Conservation (phyloP, 2,113 vertebrate species). For the Tenebrosternarchus preto region DNA sequence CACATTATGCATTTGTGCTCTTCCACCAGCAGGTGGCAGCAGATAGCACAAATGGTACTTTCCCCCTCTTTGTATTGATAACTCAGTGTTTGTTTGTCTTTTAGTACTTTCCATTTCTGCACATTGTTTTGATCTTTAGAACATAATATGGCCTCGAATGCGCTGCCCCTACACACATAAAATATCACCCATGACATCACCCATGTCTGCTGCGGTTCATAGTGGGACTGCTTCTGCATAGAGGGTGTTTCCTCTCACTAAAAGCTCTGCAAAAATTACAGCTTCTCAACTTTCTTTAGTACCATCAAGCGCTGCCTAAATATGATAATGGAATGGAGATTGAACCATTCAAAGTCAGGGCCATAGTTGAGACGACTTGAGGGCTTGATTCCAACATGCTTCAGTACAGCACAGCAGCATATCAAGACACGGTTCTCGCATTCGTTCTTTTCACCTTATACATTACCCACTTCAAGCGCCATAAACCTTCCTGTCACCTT, state of each 20-base stretch:
- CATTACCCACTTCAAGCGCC: constrained; percentile 29
- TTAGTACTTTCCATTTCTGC: not conserved
- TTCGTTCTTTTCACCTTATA: constrained; percentile 7
- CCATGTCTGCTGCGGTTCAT: too few species aligned
- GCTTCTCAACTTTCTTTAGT: not conserved
- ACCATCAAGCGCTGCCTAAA: not conserved
- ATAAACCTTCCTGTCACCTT: constrained; percentile 36
- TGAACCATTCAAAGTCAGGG: not conserved
- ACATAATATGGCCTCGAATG: too few species aligned
- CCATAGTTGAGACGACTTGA: not conserved
- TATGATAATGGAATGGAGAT: constrained; percentile 6
- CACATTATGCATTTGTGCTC: not conserved
- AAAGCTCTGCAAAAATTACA: not conserved
- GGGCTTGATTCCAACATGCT: not conserved
- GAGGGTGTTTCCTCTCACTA: not conserved
- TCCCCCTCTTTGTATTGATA: not conserved
- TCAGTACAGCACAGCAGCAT: not conserved
- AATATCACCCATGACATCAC: too few species aligned
- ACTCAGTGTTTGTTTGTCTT: too few species aligned
- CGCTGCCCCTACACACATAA: too few species aligned
- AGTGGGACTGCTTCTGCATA: not conserved
- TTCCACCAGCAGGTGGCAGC: constrained; percentile 17
- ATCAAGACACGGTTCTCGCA: constrained; percentile 3
- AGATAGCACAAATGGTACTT: not conserved
- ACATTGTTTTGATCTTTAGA: not conserved